A percentile compares a stretch with the other conserved stretches of the same genome.
Evolutionary conservation across 2,888 invertebrate species (phyloP).

Genomic region (Drosophila austrosaltans): DNA sequence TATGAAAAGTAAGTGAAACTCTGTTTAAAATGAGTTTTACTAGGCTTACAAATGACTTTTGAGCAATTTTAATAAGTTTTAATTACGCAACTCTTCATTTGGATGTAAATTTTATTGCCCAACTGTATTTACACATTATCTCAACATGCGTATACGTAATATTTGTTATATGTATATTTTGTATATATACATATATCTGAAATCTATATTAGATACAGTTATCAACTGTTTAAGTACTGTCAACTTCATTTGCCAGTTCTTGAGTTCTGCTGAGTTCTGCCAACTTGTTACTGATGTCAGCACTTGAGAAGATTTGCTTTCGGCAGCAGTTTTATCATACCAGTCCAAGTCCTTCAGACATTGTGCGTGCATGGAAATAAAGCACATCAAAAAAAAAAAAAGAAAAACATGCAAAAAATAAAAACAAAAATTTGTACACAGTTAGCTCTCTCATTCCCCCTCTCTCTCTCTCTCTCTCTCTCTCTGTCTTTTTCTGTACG

Average conservation of each 20-base stretch:
- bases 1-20: too few relatives aligned
- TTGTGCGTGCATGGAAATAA: slow-evolving; percentile 7
- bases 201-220: background rate
- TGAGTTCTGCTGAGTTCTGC: slow-evolving; percentile 9
- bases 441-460: slow-evolving; percentile 26
- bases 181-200: background rate
- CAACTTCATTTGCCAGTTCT: slow-evolving; percentile 7
- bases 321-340: background rate
- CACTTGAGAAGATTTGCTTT: slow-evolving; percentile 4
- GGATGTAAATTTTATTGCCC: background rate
- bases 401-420: slow-evolving; percentile 36
- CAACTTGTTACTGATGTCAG: slow-evolving; percentile 23
- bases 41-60: too few relatives aligned
- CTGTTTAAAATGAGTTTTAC: too few relatives aligned
- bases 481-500: slow-evolving; percentile 28
- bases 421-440: slow-evolving; percentile 57
- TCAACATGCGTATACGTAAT: too few relatives aligned
- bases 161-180: background rate
- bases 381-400: background rate
- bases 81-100: background rate
- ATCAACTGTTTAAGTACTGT: slow-evolving; percentile 5
- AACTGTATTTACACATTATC: background rate
- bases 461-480: background rate
- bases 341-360: background rate
- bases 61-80: too few relatives aligned